These are phyloP conservation scores for Acrossocheilus fasciatus DNA, from an alignment of 2,797 vertebrate genomes.

Conservation along the genomic window DNA sequence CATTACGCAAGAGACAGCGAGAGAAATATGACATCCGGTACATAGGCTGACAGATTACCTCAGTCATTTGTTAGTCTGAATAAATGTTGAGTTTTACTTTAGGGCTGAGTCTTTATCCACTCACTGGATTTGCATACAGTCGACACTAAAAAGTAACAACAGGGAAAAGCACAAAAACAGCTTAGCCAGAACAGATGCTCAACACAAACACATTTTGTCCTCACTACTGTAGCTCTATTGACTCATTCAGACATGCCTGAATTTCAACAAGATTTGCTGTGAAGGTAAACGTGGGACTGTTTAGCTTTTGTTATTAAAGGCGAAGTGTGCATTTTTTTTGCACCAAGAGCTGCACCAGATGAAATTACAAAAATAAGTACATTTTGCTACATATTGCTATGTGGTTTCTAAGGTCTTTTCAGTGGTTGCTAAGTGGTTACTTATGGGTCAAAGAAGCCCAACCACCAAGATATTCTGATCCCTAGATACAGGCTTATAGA, in stretches of 20 bases:
- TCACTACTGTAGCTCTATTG: not conserved
- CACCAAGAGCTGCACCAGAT: not conserved
- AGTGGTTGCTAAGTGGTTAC: not conserved
- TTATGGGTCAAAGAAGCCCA: not conserved
- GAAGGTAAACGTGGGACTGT: constrained; percentile 18
- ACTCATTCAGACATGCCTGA: constrained; percentile 17
- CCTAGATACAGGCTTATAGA: not conserved
- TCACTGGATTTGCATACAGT: constrained; percentile 37
- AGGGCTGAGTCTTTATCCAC: constrained; percentile 31
- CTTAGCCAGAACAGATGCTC: constrained; percentile 38
- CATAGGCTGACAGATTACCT: constrained; percentile 31
- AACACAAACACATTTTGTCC: constrained; percentile 41
- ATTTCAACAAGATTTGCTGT: not conserved
- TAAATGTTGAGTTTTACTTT: constrained; percentile 34
- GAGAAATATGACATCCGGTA: not conserved
- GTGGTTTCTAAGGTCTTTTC: not conserved
- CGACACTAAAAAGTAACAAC: constrained; percentile 27
- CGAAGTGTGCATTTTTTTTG: not conserved
- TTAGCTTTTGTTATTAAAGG: constrained; percentile 3
- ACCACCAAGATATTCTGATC: not conserved
- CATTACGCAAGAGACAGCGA: not conserved
- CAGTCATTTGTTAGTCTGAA: constrained; percentile 29
- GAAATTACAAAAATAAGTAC: constrained; percentile 13
- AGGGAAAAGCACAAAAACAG: constrained; percentile 29
- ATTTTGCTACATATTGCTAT: constrained; percentile 14